Conservation (phyloP, 2,113 vertebrate genomes). For the Apistogramma diplotaenia region DNA sequence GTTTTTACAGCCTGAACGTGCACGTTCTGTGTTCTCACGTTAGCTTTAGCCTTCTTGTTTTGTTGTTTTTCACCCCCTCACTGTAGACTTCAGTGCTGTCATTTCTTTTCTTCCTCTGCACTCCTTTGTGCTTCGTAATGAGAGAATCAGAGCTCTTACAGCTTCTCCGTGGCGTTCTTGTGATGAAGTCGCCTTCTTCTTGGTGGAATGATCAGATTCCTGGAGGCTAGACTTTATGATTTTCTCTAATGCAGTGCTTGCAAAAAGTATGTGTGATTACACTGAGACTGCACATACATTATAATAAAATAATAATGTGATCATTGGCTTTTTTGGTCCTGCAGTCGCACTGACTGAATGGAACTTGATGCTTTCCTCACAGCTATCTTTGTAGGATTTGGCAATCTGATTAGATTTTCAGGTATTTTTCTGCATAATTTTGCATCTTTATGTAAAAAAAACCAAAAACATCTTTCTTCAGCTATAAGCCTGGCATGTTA, state of each 20-base stretch:
- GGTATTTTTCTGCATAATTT: slow-evolving; percentile 35
- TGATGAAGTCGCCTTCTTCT: neutral
- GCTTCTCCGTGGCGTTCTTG: neutral
- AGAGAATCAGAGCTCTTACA: neutral
- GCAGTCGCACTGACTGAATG: neutral
- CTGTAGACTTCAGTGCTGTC: neutral
- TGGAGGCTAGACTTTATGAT: neutral
- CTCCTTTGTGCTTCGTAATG: slow-evolving; percentile 16
- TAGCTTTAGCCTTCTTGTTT: neutral
- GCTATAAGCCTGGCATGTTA: neutral
- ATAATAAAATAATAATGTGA: neutral
- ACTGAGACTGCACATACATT: neutral
- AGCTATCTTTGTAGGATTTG: slow-evolving; percentile 1
- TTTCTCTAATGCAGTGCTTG: neutral
- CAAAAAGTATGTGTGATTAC: neutral
- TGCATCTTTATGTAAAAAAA: slow-evolving; percentile 42
- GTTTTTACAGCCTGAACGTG: neutral
- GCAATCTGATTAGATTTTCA: slow-evolving; percentile 43
- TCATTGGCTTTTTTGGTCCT: neutral
- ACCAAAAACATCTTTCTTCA: slow-evolving; percentile 3
- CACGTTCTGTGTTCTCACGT: slow-evolving; percentile 6
- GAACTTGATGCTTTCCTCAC: neutral
- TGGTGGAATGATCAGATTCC: neutral
- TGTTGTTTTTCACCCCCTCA: neutral
- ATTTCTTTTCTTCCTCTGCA: neutral